Evolutionary conservation across 2,113 vertebrate species (phyloP), one percentile per base, ranked within the genome.

Genomic region (Petrocephalus zakoni): DNA sequence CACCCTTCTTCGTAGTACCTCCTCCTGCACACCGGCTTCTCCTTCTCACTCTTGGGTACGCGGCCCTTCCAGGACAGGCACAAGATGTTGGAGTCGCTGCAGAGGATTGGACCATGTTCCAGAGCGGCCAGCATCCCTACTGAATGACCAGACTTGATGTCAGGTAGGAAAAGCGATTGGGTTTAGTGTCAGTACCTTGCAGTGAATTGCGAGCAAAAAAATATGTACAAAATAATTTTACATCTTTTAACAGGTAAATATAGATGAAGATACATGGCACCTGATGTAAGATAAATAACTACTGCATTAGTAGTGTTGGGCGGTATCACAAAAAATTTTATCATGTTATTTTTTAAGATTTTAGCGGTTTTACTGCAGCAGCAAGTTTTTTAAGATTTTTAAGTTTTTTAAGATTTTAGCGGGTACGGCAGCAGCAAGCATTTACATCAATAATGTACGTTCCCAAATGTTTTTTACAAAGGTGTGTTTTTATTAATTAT

Each of bases 71-170:
- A 99, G 52, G 98, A 99, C 91, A 99, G 97, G 96, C 98, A 99
- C 91, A 99, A 97, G 95, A 99, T 98, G 96, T 99, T 99, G 94
- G 98, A 99, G 96, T 99, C 98, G 75, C 98, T 99, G 96, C 97
- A 99, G 93, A 99, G 97, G 94, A 99, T 97, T 92, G 98, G 98
- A 94, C 98, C 98, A 93, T 98, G 98, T 93, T 99, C 98, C 97
- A 99, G 97, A 22, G 97, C 97, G 90, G 98, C 98, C 95, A 97
- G 97, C 98, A 99, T 99, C 96, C 97, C 98, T 96, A 95, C 95
- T 94, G 94, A 95, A 90, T 95, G 94, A 93, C 93, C 95, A 94
- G 94, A 93, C 94, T 95, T 89, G 51, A 86, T 17, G 85, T 51
- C 53, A 85, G 83, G 34, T 47, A 68, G 90, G 64, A 47, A 87